Evolutionary conservation across 2,888 invertebrate species (phyloP).

Genomic region (Oscheius sp.): DNA sequence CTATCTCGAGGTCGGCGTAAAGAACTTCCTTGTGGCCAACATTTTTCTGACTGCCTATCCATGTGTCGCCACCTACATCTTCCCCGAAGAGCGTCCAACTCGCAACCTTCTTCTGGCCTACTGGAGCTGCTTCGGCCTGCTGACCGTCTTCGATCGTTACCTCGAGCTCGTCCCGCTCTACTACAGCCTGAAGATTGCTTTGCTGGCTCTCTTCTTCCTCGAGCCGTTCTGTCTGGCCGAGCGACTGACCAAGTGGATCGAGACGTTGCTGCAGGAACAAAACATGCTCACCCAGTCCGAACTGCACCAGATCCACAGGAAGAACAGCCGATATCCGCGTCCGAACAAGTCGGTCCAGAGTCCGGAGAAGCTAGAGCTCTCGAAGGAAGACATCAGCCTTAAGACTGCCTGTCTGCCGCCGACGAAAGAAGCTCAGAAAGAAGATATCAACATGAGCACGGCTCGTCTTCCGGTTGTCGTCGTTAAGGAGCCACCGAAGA

Average conservation of each 20-base stretch:
- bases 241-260: neutral
- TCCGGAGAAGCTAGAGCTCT: no score
- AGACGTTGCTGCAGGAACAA: conserved; percentile 2
- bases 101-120: conserved; percentile 44
- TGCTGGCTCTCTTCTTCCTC: conserved; percentile 43
- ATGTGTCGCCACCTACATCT: conserved; percentile 42
- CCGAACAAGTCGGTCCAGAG: conserved; percentile 3
- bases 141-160: conserved; percentile 44
- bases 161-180: conserved; percentile 45
- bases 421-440: no score
- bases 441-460: no score
- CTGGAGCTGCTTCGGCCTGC: conserved; percentile 40
- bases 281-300: conserved; percentile 16
- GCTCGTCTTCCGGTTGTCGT: no score
- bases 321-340: neutral
- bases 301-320: neutral
- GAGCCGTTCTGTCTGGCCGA: conserved; percentile 40
- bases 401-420: no score
- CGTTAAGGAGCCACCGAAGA: neutral
- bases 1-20: conserved; percentile 8
- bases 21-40: conserved; percentile 44
- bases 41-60: conserved; percentile 42
- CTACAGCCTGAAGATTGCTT: conserved; percentile 44
- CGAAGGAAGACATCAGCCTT: neutral
- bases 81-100: conserved; percentile 44